Percentiles rank a stretch among this genome's conserved stretches.
Conservation (phyloP, 2,797 vertebrate genomes). For the Falco berigora region DNA sequence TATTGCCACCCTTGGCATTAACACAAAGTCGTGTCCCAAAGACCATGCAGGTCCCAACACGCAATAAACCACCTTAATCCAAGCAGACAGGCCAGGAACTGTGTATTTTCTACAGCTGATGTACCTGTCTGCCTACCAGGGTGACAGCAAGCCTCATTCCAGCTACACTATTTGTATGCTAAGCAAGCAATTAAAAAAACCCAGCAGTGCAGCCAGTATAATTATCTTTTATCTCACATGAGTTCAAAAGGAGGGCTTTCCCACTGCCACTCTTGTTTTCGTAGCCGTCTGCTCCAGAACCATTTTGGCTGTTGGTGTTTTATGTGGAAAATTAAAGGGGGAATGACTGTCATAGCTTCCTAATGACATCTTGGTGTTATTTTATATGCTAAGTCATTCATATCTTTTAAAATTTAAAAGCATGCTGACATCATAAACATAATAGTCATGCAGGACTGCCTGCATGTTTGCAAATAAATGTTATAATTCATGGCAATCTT, state of each 20-base stretch:
- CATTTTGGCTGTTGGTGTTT: background rate
- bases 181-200: background rate
- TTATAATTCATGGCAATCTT: background rate
- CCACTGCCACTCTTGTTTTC: background rate
- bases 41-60: background rate
- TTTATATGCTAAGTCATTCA: slow-evolving; percentile 31
- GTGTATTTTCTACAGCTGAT: background rate
- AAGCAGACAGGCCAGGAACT: background rate
- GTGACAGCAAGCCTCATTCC: slow-evolving; percentile 1
- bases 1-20: background rate
- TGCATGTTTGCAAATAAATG: background rate
- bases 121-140: background rate
- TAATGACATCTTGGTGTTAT: slow-evolving; percentile 14
- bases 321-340: slow-evolving; percentile 32
- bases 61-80: background rate
- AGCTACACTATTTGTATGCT: background rate
- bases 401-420: slow-evolving; percentile 29
- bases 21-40: background rate
- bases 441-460: background rate
- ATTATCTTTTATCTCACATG: slow-evolving; percentile 29
- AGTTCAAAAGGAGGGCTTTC: slow-evolving; percentile 28
- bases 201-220: background rate
- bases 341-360: background rate
- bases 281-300: background rate
- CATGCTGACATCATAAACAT: background rate